Evolutionary conservation across 2,113 vertebrate genomes (phyloP).

Genomic region (Trogon surrucura): DNA sequence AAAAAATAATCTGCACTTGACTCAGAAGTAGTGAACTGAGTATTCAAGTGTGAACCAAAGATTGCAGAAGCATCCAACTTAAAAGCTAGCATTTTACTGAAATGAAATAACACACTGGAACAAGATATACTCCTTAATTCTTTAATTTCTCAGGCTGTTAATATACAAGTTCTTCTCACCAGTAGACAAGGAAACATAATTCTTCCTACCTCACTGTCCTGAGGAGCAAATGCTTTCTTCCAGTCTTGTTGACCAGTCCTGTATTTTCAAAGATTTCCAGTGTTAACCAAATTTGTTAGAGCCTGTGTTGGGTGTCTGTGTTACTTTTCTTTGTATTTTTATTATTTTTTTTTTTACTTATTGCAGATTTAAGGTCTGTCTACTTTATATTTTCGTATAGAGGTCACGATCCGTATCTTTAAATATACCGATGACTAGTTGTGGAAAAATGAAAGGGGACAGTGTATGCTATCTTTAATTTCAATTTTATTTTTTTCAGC

Average conservation of each 20-base stretch:
- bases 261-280: not conserved
- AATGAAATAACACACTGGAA: not conserved
- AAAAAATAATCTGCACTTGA: not conserved
- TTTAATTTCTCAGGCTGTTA: not conserved
- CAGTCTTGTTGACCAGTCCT: not conserved
- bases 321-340: not conserved
- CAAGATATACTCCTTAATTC: not conserved
- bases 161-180: not conserved
- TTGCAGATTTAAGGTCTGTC: not conserved
- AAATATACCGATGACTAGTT: not conserved
- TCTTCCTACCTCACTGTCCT: not conserved
- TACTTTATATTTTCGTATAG: not conserved
- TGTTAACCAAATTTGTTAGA: not conserved
- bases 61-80: not conserved
- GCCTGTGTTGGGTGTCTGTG: rapidly evolving
- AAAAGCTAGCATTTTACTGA: not conserved
- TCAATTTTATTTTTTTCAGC: not conserved
- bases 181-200: not conserved
- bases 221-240: not conserved
- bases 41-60: not conserved
- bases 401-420: not conserved
- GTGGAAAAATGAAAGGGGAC: not conserved
- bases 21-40: not conserved
- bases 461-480: not conserved
- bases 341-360: not conserved